These are phyloP conservation scores for Nebria brevicollis DNA, from an alignment of 2,888 invertebrate genomes.

Conservation along the genomic window DNA sequence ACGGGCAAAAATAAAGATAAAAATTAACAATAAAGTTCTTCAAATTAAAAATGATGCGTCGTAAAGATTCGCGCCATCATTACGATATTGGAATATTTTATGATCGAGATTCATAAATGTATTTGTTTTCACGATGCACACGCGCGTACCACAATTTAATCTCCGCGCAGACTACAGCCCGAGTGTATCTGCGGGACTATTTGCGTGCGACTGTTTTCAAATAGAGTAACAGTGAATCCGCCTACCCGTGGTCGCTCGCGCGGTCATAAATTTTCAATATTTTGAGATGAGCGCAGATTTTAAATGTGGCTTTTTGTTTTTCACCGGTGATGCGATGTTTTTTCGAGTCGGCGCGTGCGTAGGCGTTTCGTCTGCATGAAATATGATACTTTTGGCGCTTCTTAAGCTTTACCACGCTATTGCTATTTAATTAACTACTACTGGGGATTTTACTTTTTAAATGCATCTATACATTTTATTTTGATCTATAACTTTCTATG, in stretches of 20 bases:
- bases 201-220: constrained; percentile 24
- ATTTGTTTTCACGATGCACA: constrained; percentile 5
- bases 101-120: constrained; percentile 16
- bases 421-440: constrained; percentile 37
- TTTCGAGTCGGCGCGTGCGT: constrained; percentile 23
- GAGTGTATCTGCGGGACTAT: constrained; percentile 18
- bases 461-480: background rate
- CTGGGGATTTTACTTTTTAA: constrained; percentile 11
- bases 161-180: background rate
- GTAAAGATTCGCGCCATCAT: background rate
- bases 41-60: background rate
- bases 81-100: constrained; percentile 23
- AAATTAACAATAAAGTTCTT: background rate
- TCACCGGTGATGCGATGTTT: background rate
- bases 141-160: constrained; percentile 13
- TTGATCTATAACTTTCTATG: too few relatives aligned
- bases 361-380: constrained; percentile 34
- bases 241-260: background rate
- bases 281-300: constrained; percentile 38
- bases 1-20: background rate
- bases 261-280: constrained; percentile 42
- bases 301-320: constrained; percentile 34
- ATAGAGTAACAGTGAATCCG: constrained; percentile 3
- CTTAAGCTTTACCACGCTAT: constrained; percentile 31
- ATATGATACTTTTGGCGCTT: constrained; percentile 45